These are phyloP conservation scores for Cavia porcellus DNA, from an alignment of 2,113 vertebrate species.

Conservation along the genomic window DNA sequence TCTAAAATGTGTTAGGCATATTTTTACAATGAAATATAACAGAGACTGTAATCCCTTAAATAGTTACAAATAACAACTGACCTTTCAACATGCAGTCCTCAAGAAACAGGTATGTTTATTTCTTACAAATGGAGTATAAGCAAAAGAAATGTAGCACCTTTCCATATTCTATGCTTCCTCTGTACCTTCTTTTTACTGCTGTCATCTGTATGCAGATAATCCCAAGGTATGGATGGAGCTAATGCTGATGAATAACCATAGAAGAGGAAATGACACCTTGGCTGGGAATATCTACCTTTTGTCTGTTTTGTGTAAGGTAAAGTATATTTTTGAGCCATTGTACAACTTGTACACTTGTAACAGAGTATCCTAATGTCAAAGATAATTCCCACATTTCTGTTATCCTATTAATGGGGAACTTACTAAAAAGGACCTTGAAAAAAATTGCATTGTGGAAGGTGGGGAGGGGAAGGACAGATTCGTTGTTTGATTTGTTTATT, in stretches of 20 bases:
- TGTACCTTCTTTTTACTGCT: not conserved
- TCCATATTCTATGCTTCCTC: not conserved
- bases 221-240: too few relatives aligned
- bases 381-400: not conserved
- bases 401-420: not conserved
- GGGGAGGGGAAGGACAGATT: not conserved
- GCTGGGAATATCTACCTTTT: not conserved
- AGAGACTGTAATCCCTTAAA: not conserved
- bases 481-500: not conserved
- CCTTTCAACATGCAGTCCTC: not conserved
- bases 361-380: not conserved
- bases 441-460: not conserved
- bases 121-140: not conserved
- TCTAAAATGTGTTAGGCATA: not conserved
- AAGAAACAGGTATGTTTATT: not conserved
- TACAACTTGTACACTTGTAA: not conserved
- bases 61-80: not conserved
- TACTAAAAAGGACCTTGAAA: not conserved
- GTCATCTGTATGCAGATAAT: not conserved
- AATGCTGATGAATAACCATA: not conserved
- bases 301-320: not conserved
- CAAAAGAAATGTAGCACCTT: accelerated
- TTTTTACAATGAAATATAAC: not conserved
- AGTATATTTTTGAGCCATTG: not conserved
- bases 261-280: not conserved